These are phyloP conservation scores for Venustaconcha ellipsiformis DNA, from an alignment of 1,140 invertebrate species.

Conservation along the genomic window DNA sequence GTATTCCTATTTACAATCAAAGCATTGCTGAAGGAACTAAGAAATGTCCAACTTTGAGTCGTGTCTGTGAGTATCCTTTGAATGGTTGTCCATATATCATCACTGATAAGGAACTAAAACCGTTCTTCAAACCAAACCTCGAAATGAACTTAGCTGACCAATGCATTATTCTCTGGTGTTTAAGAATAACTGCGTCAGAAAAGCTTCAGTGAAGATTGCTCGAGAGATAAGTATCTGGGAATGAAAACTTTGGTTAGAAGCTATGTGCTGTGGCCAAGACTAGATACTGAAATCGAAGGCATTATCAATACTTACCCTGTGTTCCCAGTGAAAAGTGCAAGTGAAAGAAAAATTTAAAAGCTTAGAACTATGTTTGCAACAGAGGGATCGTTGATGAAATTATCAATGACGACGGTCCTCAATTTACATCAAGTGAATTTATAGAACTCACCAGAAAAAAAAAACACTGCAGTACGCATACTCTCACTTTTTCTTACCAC, in stretches of 20 bases:
- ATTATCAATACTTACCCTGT: slow-evolving; percentile 66
- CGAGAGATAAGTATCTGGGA: slow-evolving; percentile 69
- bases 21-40: slow-evolving; percentile 12
- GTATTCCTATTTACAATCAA: background rate
- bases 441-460: slow-evolving; percentile 31
- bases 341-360: slow-evolving; percentile 9
- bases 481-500: slow-evolving; percentile 36
- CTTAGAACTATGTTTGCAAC: slow-evolving; percentile 1
- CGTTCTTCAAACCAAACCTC: background rate
- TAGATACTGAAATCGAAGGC: slow-evolving; percentile 68
- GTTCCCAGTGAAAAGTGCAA: slow-evolving; percentile 5
- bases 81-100: slow-evolving; percentile 6
- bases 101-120: slow-evolving; percentile 1
- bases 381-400: background rate
- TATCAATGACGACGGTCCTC: slow-evolving; percentile 50
- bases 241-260: slow-evolving; percentile 71
- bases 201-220: slow-evolving; percentile 58
- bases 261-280: slow-evolving; percentile 71
- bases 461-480: slow-evolving; percentile 38
- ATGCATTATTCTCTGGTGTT: slow-evolving; percentile 15
- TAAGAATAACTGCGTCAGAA: slow-evolving; percentile 63
- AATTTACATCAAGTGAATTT: slow-evolving; percentile 45
- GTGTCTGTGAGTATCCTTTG: background rate
- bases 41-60: slow-evolving; percentile 10
- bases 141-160: slow-evolving; percentile 9